Percentiles rank a stretch among this genome's conserved stretches.
Evolutionary conservation across 2,113 vertebrate genomes (phyloP).

Genomic region (Paralichthys olivaceus): DNA sequence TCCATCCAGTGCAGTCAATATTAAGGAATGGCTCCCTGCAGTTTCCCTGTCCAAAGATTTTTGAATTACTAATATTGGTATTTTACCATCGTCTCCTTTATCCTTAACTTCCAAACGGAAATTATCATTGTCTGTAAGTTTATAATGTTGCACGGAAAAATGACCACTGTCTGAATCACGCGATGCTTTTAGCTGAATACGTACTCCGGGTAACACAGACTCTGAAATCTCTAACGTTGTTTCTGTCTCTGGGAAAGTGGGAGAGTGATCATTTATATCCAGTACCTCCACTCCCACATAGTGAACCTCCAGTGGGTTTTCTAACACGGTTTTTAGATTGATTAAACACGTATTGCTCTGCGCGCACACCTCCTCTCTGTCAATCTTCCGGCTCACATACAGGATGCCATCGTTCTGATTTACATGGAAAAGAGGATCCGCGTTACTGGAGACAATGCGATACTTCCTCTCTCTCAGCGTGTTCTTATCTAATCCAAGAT

Average conservation of each 20-base stretch:
- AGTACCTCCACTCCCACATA: slow-evolving; percentile 71
- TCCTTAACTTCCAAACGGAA: slow-evolving; percentile 71
- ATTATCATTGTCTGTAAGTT: slow-evolving; percentile 64
- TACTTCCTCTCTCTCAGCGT: slow-evolving; percentile 62
- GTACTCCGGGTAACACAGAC: slow-evolving; percentile 51
- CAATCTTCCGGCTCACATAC: slow-evolving; percentile 67
- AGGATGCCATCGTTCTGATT: slow-evolving; percentile 73
- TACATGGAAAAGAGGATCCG: slow-evolving; percentile 65
- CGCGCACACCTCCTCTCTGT: slow-evolving; percentile 77
- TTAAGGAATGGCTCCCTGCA: slow-evolving; percentile 9
- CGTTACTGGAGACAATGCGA: slow-evolving; percentile 64
- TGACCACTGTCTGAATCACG: slow-evolving; percentile 63
- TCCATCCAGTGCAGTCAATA: slow-evolving; percentile 69
- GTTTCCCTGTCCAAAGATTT: slow-evolving; percentile 66
- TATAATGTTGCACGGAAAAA: slow-evolving; percentile 74
- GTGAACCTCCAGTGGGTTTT: slow-evolving; percentile 78
- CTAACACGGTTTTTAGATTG: slow-evolving; percentile 74
- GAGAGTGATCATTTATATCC: slow-evolving; percentile 80
- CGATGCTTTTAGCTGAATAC: slow-evolving; percentile 61
- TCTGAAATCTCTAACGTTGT: slow-evolving; percentile 69
- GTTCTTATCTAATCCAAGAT: slow-evolving; percentile 73
- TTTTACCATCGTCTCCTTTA: slow-evolving; percentile 63
- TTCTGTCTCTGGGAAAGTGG: slow-evolving; percentile 62
- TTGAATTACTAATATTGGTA: slow-evolving; percentile 62
- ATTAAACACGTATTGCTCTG: slow-evolving; percentile 64